Conservation (phyloP, 1,140 invertebrate species). For the Scylla paramamosain region DNA sequence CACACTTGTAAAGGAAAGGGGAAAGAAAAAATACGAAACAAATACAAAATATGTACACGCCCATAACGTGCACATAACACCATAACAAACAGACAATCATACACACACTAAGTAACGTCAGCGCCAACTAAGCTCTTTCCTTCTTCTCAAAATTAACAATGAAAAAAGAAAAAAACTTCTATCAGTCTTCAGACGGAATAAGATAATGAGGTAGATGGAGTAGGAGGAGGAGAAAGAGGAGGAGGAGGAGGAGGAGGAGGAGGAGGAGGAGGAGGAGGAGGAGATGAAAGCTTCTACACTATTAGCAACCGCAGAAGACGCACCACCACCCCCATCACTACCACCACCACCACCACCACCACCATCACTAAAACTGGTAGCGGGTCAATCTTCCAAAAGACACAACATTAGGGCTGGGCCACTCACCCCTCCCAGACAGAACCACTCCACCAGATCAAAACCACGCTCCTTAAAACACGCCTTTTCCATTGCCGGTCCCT, state of each 20-base stretch:
- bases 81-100: no score
- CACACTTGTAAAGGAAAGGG: no score
- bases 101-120: no score
- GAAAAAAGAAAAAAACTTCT: background rate
- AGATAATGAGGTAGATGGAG: background rate
- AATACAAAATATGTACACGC: background rate
- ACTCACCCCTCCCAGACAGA: no score
- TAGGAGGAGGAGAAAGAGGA: background rate
- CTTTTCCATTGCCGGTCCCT: no score
- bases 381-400: background rate
- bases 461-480: background rate
- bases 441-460: no score
- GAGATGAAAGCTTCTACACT: background rate
- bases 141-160: background rate
- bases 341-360: background rate
- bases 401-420: no score
- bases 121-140: background rate
- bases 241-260: no score
- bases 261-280: background rate
- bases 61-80: no score
- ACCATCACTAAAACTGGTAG: background rate
- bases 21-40: background rate
- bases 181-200: background rate
- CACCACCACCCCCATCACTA: no score
- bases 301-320: background rate